These are phyloP conservation scores for Carlito syrichta DNA, from an alignment of 2,113 vertebrate genomes.

Conservation along the genomic window DNA sequence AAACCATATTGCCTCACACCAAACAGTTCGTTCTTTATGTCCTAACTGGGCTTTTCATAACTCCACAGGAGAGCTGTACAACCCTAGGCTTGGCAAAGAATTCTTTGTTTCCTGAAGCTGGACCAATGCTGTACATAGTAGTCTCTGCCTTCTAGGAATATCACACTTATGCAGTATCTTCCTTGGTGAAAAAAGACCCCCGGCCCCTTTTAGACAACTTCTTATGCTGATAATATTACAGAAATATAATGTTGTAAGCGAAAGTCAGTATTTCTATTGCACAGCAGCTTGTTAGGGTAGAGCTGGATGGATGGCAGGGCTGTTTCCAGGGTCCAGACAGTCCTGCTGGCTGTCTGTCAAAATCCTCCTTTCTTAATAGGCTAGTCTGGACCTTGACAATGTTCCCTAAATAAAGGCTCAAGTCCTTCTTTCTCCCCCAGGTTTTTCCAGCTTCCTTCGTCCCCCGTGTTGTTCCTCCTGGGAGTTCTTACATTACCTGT, in stretches of 20 bases:
- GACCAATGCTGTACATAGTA: neutral
- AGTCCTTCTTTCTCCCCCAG: neutral
- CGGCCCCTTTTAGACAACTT: neutral
- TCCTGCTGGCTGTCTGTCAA: accelerated
- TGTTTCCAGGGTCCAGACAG: no score
- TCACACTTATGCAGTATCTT: neutral
- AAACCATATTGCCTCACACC: neutral
- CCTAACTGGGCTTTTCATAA: neutral
- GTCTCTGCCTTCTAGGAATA: neutral
- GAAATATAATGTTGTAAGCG: accelerated
- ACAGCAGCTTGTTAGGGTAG: accelerated
- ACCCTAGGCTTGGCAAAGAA: neutral
- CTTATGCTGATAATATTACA: neutral
- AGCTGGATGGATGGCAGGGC: accelerated
- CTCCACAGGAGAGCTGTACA: neutral
- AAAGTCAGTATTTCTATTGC: neutral
- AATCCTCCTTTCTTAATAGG: neutral
- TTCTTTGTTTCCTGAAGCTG: neutral
- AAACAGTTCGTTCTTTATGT: neutral
- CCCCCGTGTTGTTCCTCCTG: neutral
- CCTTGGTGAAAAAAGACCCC: neutral
- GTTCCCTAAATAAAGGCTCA: neutral
- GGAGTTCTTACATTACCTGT: accelerated
- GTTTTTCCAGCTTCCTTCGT: accelerated
- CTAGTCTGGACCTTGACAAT: neutral